These are phyloP conservation scores for Xylocampa areola DNA, from an alignment of 2,888 invertebrate genomes.

Conservation along the genomic window DNA sequence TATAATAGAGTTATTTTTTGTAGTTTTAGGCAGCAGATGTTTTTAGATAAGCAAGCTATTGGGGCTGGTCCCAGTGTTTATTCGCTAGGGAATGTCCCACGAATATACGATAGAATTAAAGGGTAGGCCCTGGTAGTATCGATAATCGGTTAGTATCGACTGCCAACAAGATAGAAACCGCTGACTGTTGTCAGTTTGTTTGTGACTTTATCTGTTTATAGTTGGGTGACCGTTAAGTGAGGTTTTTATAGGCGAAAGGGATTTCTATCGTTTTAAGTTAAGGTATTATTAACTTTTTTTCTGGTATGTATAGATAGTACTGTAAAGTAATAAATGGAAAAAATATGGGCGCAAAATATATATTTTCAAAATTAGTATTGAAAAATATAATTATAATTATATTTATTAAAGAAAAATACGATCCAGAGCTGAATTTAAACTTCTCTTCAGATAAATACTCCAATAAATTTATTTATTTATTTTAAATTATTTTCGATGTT, in stretches of 20 bases:
- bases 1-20: background rate
- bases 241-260: background rate
- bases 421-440: no score
- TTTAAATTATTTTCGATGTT: no score
- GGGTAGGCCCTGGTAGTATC: conserved; percentile 6
- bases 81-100: conserved; percentile 38
- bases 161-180: conserved; percentile 25
- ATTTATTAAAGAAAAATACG: no score
- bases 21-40: conserved; percentile 7
- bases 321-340: no score
- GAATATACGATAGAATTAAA: conserved; percentile 35
- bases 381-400: no score
- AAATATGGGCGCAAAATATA: no score
- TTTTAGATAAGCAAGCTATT: conserved; percentile 51
- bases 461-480: no score
- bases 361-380: no score
- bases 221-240: background rate
- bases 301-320: no score
- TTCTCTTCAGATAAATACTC: no score
- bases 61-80: conserved; percentile 38
- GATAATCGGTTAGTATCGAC: conserved; percentile 25
- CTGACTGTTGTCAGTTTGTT: conserved; percentile 10
- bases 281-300: no score
- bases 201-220: background rate
- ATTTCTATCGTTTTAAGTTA: no score